Evolutionary conservation across 2,113 vertebrate genomes (phyloP).

Genomic region (Scartelaos histophorus): DNA sequence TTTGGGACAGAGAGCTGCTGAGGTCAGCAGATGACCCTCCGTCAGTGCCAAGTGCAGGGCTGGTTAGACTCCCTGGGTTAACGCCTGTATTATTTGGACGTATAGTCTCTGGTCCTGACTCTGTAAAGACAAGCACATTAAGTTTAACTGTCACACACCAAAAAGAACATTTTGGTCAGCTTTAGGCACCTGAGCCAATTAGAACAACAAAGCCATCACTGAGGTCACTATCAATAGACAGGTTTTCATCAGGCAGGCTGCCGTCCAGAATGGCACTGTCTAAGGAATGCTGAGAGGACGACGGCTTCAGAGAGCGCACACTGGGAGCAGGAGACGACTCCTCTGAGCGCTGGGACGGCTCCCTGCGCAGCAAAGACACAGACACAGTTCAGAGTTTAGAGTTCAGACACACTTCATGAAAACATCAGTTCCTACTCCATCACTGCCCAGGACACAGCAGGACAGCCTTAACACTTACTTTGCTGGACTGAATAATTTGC

Average conservation of each 20-base stretch:
- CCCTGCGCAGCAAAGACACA: constrained; percentile 69
- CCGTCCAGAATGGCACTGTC: constrained; percentile 87
- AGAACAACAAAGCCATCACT: constrained; percentile 89
- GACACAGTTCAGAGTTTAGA: no score
- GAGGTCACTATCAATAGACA: constrained; percentile 89
- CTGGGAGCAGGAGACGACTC: constrained; percentile 71
- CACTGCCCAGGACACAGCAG: constrained; percentile 26
- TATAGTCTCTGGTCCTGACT: constrained; percentile 83
- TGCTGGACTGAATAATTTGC: constrained; percentile 83
- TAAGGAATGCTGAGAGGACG: constrained; percentile 89
- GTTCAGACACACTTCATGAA: constrained; percentile 15
- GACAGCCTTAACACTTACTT: constrained; percentile 74
- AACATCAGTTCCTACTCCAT: constrained; percentile 21
- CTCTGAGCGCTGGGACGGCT: constrained; percentile 79
- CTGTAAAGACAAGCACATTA: constrained; percentile 68
- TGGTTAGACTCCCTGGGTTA: constrained; percentile 62
- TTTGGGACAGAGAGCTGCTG: constrained; percentile 86
- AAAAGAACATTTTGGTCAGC: neutral
- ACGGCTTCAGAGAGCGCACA: constrained; percentile 85
- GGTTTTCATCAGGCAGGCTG: constrained; percentile 85
- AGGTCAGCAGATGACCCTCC: constrained; percentile 79
- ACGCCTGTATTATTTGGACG: constrained; percentile 65
- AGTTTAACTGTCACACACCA: neutral
- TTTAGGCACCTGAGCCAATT: constrained; percentile 82
- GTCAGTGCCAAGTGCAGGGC: constrained; percentile 76